Conservation (phyloP, 2,888 invertebrate species). For the Drosophila borborema region DNA sequence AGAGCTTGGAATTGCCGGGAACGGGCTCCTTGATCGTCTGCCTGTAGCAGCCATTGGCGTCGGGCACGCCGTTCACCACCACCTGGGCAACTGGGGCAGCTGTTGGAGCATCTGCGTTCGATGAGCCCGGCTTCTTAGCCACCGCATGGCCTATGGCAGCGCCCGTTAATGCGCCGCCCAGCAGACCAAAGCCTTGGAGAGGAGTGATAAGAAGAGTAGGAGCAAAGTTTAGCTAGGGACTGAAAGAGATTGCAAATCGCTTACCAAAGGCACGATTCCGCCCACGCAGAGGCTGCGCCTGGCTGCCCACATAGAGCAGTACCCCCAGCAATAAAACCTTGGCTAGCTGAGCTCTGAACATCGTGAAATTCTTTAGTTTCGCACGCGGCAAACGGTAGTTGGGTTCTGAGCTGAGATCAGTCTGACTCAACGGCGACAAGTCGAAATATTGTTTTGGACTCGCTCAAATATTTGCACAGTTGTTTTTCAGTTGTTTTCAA, state of each 20-base stretch:
- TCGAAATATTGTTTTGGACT: conserved; percentile 40
- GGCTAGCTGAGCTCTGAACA: conserved; percentile 38
- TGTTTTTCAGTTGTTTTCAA: conserved; percentile 31
- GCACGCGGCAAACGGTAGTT: conserved; percentile 7
- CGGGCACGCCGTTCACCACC: conserved; percentile 46
- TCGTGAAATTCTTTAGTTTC: conserved; percentile 33
- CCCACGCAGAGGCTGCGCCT: conserved; percentile 54
- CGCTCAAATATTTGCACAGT: conserved; percentile 56
- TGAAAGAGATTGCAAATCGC: neutral
- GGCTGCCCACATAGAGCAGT: conserved; percentile 39
- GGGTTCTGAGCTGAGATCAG: conserved; percentile 19
- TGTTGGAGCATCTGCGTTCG: conserved; percentile 34
- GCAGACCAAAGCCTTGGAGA: conserved; percentile 50
- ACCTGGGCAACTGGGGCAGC: conserved; percentile 46
- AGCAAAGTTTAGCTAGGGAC: neutral
- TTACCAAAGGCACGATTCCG: conserved; percentile 61
- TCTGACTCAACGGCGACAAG: conserved; percentile 34
- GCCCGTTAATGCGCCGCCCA: conserved; percentile 63
- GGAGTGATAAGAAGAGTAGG: neutral
- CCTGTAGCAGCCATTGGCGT: conserved; percentile 63
- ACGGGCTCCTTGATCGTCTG: conserved; percentile 65
- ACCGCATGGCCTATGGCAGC: conserved; percentile 48
- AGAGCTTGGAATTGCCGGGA: conserved; percentile 40
- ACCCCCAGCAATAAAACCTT: conserved; percentile 43
- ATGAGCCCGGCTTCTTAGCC: conserved; percentile 24